Percentiles rank a stretch among this genome's conserved stretches.
phyloP scores from a whole-genome alignment of 1,140 invertebrate species.

The Galendromus occidentalis region DNA sequence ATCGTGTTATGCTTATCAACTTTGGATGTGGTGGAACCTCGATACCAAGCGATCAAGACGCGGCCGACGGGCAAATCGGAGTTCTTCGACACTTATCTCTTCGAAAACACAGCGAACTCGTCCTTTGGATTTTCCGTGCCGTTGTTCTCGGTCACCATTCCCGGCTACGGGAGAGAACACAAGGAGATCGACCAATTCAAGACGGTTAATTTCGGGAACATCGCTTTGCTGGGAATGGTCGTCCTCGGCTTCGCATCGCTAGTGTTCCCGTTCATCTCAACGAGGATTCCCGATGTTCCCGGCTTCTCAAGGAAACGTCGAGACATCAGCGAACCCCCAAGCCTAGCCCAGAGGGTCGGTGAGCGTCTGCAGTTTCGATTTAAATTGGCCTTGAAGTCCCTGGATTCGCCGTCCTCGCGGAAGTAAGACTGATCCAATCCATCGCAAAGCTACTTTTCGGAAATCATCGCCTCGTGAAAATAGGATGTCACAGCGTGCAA shows the following conservation, averaged over 20 bases:
- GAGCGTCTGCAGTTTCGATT: too few relatives aligned
- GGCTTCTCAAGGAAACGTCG: too few relatives aligned
- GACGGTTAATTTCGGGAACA: conserved; percentile 13
- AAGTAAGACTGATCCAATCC: too few relatives aligned
- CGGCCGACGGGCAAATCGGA: neutral
- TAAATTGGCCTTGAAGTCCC: too few relatives aligned
- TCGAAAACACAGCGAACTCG: conserved; percentile 12
- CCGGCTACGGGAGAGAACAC: conserved; percentile 13
- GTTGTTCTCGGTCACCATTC: conserved; percentile 15
- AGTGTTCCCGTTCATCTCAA: neutral
- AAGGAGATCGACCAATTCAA: neutral
- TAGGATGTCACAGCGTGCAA: too few relatives aligned
- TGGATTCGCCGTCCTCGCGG: too few relatives aligned
- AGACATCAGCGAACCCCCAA: too few relatives aligned
- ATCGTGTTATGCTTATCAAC: too few relatives aligned
- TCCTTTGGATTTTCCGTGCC: conserved; percentile 16
- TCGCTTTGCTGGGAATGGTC: conserved; percentile 11
- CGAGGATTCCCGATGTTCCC: neutral
- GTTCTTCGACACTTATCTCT: neutral
- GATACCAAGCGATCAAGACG: neutral
- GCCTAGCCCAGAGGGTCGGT: too few relatives aligned
- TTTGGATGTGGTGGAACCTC: neutral
- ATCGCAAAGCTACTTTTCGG: too few relatives aligned
- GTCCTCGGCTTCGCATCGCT: neutral
- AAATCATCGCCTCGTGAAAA: too few relatives aligned